Conservation (phyloP, 2,113 vertebrate genomes). For the Sander lucioperca region DNA sequence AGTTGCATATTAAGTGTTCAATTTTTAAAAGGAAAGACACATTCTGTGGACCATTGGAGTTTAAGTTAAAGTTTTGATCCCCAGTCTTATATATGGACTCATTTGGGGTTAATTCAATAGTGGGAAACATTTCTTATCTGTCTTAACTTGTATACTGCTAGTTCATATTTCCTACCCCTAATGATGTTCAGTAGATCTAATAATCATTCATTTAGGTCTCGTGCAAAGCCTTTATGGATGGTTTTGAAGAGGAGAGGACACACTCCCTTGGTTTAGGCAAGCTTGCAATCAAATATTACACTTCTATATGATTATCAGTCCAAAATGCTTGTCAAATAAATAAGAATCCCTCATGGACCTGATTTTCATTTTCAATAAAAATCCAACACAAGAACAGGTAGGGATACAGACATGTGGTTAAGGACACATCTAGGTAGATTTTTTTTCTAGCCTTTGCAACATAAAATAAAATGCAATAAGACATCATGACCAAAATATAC, state of each 20-base stretch:
- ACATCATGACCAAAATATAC: conserved; percentile 70
- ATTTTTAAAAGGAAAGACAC: conserved; percentile 74
- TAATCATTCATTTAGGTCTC: conserved; percentile 67
- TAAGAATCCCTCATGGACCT: conserved; percentile 75
- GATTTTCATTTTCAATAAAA: conserved; percentile 77
- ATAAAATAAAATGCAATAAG: conserved; percentile 68
- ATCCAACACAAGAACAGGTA: conserved; percentile 57
- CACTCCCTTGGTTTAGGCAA: conserved; percentile 49
- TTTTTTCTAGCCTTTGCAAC: conserved; percentile 72
- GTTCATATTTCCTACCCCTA: conserved; percentile 69
- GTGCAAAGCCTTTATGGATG: conserved; percentile 76
- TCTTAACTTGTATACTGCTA: conserved; percentile 80
- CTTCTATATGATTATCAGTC: conserved; percentile 79
- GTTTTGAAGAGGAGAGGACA: conserved; percentile 53
- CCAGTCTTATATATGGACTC: conserved; percentile 44
- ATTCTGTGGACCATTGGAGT: conserved; percentile 68
- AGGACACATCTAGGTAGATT: conserved; percentile 84
- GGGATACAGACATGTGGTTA: conserved; percentile 67
- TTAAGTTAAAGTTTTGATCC: conserved; percentile 46
- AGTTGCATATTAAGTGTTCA: conserved; percentile 89
- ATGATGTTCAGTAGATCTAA: conserved; percentile 67
- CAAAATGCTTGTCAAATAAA: conserved; percentile 83
- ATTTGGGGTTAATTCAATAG: conserved; percentile 25
- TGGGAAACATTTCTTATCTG: conserved; percentile 45
- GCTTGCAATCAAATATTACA: conserved; percentile 67